These are phyloP conservation scores for Nephrotoma appendiculata DNA, from an alignment of 2,888 invertebrate species.

Conservation along the genomic window DNA sequence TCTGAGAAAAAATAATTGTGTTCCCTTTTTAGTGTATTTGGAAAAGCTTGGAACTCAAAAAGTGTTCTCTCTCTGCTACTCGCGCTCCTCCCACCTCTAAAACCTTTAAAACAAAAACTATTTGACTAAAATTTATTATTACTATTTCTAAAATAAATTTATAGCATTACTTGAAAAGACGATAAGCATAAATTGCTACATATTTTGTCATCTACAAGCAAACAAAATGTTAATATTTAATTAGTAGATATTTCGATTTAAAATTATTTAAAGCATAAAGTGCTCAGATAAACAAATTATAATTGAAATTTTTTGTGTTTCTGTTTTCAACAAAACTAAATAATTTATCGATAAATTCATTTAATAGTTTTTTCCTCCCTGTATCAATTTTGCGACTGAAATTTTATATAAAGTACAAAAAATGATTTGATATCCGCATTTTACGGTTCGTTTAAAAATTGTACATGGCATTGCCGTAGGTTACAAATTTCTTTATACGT, in stretches of 20 bases:
- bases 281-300: neutral
- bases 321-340: neutral
- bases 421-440: neutral
- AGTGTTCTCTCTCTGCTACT: too few species aligned
- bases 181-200: neutral
- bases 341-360: neutral
- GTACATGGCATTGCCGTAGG: neutral
- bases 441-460: neutral
- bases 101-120: too few species aligned
- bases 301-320: neutral
- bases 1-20: too few species aligned
- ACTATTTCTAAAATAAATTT: too few species aligned
- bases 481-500: neutral
- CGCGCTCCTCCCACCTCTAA: too few species aligned
- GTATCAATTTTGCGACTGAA: neutral
- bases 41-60: too few species aligned
- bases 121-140: too few species aligned
- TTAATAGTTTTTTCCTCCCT: neutral
- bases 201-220: neutral
- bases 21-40: too few species aligned
- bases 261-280: neutral
- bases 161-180: neutral
- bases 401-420: neutral
- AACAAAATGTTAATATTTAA: neutral
- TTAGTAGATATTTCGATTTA: neutral